Evolutionary conservation across 2,113 vertebrate species (phyloP).

Genomic region (Uria aalge): DNA sequence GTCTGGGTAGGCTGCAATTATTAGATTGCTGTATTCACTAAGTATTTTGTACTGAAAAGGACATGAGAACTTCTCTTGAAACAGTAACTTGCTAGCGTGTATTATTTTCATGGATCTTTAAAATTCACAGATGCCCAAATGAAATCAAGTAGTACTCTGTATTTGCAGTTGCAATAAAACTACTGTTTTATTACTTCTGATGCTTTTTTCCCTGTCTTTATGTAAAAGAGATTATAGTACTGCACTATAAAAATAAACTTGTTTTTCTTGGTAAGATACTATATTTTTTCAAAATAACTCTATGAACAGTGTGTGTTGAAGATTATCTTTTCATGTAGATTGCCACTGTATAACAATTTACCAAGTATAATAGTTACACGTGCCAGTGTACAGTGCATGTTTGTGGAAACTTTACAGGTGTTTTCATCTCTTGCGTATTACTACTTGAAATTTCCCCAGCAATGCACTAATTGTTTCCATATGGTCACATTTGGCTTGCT

Average conservation of each 20-base stretch:
- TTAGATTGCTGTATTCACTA: neutral
- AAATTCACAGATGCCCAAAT: neutral
- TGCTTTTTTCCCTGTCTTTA: neutral
- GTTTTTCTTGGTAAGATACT: neutral
- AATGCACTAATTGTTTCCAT: neutral
- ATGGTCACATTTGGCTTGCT: neutral
- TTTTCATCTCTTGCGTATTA: neutral
- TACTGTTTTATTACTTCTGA: neutral
- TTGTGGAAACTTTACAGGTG: neutral
- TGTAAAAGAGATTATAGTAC: neutral
- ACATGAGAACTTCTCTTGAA: neutral
- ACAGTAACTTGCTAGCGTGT: neutral
- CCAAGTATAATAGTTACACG: neutral
- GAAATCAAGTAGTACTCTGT: neutral
- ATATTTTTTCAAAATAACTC: neutral
- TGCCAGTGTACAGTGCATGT: neutral
- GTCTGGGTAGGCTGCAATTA: neutral
- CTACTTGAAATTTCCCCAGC: neutral
- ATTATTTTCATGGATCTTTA: neutral
- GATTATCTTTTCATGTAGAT: neutral
- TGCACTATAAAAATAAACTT: neutral
- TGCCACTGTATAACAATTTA: neutral
- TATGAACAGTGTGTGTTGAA: neutral
- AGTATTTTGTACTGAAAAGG: neutral
- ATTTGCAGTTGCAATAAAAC: neutral